Percentiles rank a stretch among this genome's conserved stretches.
phyloP scores from a whole-genome alignment of 1,140 invertebrate genomes.

The Paraescarpia echinospica region DNA sequence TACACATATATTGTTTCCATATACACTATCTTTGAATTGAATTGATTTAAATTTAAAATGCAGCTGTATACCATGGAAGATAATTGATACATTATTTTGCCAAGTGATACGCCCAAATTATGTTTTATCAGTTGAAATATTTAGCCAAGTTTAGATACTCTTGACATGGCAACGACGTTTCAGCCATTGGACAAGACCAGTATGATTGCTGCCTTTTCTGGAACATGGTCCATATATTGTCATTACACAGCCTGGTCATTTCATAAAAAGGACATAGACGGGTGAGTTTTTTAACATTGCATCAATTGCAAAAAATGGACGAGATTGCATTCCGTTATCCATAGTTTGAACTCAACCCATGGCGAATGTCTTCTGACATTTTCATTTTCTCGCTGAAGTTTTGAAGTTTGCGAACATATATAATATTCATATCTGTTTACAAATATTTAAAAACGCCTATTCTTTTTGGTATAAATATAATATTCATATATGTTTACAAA shows the following conservation, averaged over 20 bases:
- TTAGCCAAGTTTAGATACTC: neutral
- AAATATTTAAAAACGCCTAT: too few species aligned
- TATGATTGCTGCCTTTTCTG: too few species aligned
- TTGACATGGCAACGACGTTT: neutral
- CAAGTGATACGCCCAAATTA: neutral
- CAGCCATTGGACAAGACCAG: neutral
- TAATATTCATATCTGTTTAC: too few species aligned
- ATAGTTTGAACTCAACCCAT: too few species aligned
- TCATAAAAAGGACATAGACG: neutral
- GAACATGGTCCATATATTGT: neutral
- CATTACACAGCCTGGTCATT: neutral
- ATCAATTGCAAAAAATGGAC: too few species aligned
- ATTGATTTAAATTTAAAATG: neutral
- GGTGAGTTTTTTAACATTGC: too few species aligned
- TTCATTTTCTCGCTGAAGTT: too few species aligned
- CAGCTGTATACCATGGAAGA: neutral
- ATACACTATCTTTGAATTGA: neutral
- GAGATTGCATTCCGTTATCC: too few species aligned
- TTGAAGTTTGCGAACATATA: too few species aligned
- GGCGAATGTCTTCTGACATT: too few species aligned
- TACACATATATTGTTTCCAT: conserved; percentile 43
- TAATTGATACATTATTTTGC: neutral
- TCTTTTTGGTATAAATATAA: too few species aligned
- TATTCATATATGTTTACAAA: too few species aligned
- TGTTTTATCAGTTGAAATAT: conserved; percentile 8